Base-by-base conservation (phyloP, 1,140 invertebrate genomes). In the Nymphalis io region DNA sequence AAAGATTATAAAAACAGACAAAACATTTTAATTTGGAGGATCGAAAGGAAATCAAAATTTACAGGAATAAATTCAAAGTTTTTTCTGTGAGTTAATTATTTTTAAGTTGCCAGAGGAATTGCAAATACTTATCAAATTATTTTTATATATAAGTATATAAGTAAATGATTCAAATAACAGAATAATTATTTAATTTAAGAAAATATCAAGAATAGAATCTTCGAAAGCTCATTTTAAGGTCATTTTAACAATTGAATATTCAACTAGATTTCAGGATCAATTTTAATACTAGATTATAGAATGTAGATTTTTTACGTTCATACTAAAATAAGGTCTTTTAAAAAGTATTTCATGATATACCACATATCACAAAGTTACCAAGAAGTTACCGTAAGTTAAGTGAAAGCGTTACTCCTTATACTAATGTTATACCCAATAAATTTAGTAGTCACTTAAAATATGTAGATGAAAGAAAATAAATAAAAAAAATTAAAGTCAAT, bases 381-480 rank as follows among this genome's bases (percentile, higher is more conserved):
- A 51, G 68, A 58, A 44, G 66, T 75, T 59, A 72, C 70, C 53
- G n/a, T 61, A 38, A 70, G 57, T 64, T 60, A 48, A 40, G 46
- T 55, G 27, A 63, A 60, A 79, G 68, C 75, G 78, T 85, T 85
- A 80, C 79, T 82, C 80, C 75, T 79, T 79, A 71, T 67, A 62
- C 74, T 82, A 74, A 73, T 80, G 46, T 79, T 75, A 81, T 87
- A 87, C 89, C 88, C 88, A 90, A 90, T 90, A 90, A 90, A 90
- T 89, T 89, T 91, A 89, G 85, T 80, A 84, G 69, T 84, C 68
- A 80, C 81, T 87, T 87, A 79, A 84, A 83, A 79, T 77, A 63
- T 84, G 80, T 85, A 87, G 81, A 75, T 73, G 67, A 61, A 78
- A 76, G 67, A 74, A 82, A 68, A 79, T 79, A 40, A 85, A 88